Evolutionary conservation across 2,888 invertebrate species (phyloP).

Genomic region (Volucella inanis): DNA sequence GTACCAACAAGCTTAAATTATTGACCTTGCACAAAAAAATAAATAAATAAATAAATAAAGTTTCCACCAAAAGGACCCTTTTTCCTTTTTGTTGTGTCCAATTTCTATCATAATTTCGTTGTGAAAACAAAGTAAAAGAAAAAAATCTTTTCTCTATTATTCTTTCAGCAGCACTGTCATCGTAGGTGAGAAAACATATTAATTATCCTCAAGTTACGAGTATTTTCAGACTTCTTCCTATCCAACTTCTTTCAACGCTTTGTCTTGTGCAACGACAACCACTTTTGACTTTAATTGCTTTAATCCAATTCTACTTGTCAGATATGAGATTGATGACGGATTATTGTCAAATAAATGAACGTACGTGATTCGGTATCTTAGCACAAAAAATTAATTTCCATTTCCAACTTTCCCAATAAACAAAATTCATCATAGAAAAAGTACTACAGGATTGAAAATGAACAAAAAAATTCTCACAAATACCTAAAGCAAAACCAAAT

Average conservation of each 20-base stretch:
- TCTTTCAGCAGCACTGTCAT: too few species aligned
- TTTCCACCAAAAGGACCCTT: too few species aligned
- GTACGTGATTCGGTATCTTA: constrained; percentile 7
- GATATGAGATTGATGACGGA: constrained; percentile 67
- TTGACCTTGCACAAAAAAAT: too few species aligned
- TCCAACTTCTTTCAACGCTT: neutral
- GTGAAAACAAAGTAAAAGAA: too few species aligned
- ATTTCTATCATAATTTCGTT: too few species aligned
- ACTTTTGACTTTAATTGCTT: constrained; percentile 51
- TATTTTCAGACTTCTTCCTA: neutral
- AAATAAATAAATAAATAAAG: too few species aligned
- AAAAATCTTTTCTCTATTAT: too few species aligned
- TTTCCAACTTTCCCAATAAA: neutral
- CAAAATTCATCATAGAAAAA: constrained; percentile 27
- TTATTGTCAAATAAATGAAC: constrained; percentile 66
- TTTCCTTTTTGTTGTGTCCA: too few species aligned
- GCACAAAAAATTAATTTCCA: constrained; percentile 44
- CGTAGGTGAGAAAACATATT: constrained; percentile 10
- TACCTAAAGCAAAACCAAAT: constrained; percentile 9
- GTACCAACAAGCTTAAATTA: too few species aligned
- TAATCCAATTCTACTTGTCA: constrained; percentile 64
- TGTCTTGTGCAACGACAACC: constrained; percentile 15
- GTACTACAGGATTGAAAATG: constrained; percentile 18
- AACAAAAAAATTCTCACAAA: constrained; percentile 14
- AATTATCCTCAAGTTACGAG: constrained; percentile 40